These are phyloP conservation scores for Allolobophora icterica DNA, from an alignment of 2,888 invertebrate species.

Conservation along the genomic window DNA sequence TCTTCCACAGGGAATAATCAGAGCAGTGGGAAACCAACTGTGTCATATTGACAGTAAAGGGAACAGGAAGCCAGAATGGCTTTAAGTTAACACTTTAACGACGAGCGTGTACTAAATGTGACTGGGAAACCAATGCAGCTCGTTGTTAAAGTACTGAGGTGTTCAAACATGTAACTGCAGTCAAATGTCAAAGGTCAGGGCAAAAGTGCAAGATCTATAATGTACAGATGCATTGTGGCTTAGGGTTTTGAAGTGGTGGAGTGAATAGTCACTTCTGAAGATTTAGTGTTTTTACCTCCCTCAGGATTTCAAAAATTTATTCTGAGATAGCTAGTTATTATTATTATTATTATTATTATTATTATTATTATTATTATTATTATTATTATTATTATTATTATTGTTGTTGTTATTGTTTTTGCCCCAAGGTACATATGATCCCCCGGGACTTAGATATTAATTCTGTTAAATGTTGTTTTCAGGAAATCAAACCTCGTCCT, in stretches of 20 bases:
- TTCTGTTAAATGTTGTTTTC: too few species aligned
- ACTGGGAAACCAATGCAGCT: too few species aligned
- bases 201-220: not conserved
- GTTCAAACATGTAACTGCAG: not conserved
- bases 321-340: too few species aligned
- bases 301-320: too few species aligned
- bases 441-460: too few species aligned
- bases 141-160: not conserved
- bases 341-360: not conserved
- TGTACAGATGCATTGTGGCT: not conserved
- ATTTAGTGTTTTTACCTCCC: not conserved
- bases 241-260: not conserved
- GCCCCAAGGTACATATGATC: too few species aligned
- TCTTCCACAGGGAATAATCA: not conserved
- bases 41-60: not conserved
- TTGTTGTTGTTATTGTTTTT: too few species aligned
- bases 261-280: not conserved
- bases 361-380: too few species aligned
- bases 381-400: too few species aligned
- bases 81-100: too few species aligned
- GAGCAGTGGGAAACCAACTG: not conserved
- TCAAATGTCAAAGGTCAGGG: not conserved
- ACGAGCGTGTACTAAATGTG: too few species aligned
- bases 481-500: too few species aligned
- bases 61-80: not conserved